A percentile compares a stretch with the other conserved stretches of the same genome.
phyloP scores from a whole-genome alignment of 2,888 invertebrate species.

The Sphaeridia pumilis region DNA sequence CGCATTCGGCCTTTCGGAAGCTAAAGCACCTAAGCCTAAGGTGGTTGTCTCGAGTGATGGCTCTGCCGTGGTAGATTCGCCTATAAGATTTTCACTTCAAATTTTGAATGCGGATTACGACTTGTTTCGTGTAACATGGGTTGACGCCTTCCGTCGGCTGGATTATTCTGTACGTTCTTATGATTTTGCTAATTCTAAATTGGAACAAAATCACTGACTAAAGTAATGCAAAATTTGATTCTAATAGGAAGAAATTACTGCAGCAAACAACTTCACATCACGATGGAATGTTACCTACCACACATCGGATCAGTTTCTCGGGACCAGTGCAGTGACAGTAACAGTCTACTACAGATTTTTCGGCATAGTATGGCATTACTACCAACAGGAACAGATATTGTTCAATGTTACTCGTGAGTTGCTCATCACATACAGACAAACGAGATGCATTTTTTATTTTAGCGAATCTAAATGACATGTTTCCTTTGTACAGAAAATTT shows the following conservation, averaged over 20 bases:
- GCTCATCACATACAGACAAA: neutral
- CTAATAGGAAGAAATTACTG: slow-evolving; percentile 11
- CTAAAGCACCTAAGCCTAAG: too few species aligned
- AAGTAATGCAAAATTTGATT: neutral
- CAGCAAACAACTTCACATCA: slow-evolving; percentile 22
- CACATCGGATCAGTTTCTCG: slow-evolving; percentile 9
- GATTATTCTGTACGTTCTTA: slow-evolving; percentile 1
- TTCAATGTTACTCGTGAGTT: slow-evolving; percentile 11
- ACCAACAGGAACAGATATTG: neutral
- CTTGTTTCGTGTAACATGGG: slow-evolving; percentile 22
- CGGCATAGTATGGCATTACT: neutral
- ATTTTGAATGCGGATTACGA: slow-evolving; percentile 41
- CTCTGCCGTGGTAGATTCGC: slow-evolving; percentile 59
- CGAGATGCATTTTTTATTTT: neutral
- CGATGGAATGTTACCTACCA: slow-evolving; percentile 24
- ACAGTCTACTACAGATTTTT: slow-evolving; percentile 18
- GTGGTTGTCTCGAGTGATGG: slow-evolving; percentile 51
- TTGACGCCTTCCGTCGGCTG: neutral
- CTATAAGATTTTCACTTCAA: slow-evolving; percentile 55
- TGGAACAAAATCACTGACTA: too few species aligned
- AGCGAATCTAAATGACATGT: neutral
- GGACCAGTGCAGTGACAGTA: slow-evolving; percentile 21
- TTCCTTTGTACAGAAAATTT: slow-evolving; percentile 13
- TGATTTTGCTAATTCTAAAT: neutral
- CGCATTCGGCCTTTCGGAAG: too few species aligned